Base-by-base conservation (phyloP, 2,113 vertebrate species). In the Pitta sordida region DNA sequence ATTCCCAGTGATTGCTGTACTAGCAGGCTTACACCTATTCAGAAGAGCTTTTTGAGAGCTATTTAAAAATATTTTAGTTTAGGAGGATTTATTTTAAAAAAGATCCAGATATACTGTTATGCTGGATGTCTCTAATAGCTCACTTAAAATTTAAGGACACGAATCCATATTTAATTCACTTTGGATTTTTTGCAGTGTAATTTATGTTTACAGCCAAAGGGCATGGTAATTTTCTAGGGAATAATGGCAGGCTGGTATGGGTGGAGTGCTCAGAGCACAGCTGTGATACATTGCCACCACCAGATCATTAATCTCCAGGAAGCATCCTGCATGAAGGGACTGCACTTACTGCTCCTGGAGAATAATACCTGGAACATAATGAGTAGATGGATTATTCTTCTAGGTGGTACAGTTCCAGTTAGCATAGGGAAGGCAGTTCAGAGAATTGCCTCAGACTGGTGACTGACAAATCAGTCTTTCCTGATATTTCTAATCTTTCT, bases 241-340 rank as follows among this genome's bases (percentile, higher is more conserved):
- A 88, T 90, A 90, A 91, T 37, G 84, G 76, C 41, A 89, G 80
- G 64, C 62, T 75, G 55, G 67, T 55, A 81, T 48, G 59, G 51
- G 53, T 29, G 3, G 48, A 79, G 10, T 24, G 89, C 78, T 84
- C 27, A 32, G 55, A 86, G 83, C 64, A 37, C 37, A 90, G 69
- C 89, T 91, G 92, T 91, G 78, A 90, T 75, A 43, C 55, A 77
- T 76, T 91, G 70, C 60, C 65, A 89, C 77, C 86, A 89, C 82
- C 68, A 84, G 68, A 88, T 88, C 91, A 88, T 91, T 96, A 93
- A 94, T 86, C 64, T 83, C 83, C 49, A 84, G 92, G 83, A 77
- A 91, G 78, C 3, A 34, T 48, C 71, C 58, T n/a, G 46, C 73
- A 90, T 30, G 26, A 92, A 96, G 62, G 26, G 36, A 32, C 13